A percentile compares a stretch with the other conserved stretches of the same genome.
phyloP scores from a whole-genome alignment of 2,113 vertebrate species.

The Oenanthe melanoleuca region DNA sequence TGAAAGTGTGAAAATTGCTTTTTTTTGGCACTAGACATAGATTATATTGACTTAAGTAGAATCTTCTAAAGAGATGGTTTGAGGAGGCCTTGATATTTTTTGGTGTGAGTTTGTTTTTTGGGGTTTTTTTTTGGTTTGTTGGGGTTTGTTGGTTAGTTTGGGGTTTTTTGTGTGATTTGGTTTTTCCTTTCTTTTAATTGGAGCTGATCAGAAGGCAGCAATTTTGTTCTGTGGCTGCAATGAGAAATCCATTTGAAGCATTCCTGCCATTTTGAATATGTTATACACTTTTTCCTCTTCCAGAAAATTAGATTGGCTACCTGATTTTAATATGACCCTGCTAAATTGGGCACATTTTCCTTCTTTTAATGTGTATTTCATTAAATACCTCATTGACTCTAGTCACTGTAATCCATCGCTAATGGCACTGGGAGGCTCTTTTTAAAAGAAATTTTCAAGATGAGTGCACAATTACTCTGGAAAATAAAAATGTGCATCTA shows the following conservation, averaged over 20 bases:
- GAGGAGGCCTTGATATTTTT: background rate
- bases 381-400: background rate
- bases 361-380: background rate
- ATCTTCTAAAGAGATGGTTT: background rate
- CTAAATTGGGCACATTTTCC: background rate
- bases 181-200: background rate
- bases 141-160: background rate
- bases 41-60: background rate
- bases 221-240: background rate
- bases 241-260: background rate
- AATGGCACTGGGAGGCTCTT: background rate
- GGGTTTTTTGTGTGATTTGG: accelerated
- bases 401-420: background rate
- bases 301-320: background rate
- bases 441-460: background rate
- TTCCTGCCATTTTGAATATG: background rate
- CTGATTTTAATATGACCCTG: background rate
- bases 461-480: background rate
- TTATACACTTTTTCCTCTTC: background rate
- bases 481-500: background rate
- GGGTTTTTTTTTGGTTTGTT: accelerated
- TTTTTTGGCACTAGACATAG: background rate
- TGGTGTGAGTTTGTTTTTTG: background rate
- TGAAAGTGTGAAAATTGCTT: background rate
- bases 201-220: background rate